Evolutionary conservation across 1,140 invertebrate genomes (phyloP), one percentile per base, ranked within the genome.

Genomic region (Lucilia cuprina): DNA sequence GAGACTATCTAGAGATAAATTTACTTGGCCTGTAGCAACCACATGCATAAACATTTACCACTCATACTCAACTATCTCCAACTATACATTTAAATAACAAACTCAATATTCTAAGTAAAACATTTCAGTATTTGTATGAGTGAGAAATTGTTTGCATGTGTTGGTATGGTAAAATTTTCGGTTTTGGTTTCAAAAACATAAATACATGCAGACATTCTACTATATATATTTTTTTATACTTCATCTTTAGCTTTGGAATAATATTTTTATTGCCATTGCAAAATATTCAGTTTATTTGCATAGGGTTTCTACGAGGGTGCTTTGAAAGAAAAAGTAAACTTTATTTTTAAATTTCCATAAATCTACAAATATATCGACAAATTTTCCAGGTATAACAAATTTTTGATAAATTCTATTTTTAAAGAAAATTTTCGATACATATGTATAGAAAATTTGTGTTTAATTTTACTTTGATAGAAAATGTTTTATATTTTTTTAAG

Each of bases 191-290:
- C 5, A 70, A 70, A 70, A 19, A 21, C 17, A 70, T 70, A 70
- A 70, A 70, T 70, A 70, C 60, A 70, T 70, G 60, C 60, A 70
- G 60, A 70, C 60, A 70, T 60, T 5, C 19, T 5, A 21, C 5
- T 70, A 7, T 70, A 10, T 60, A 10, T 14, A 3, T 60, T 14
- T 30, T 30, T 30, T 30, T 30, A 30, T 30, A 2, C 25, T 30
- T 30, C 25, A 30, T 30, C 25, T 30, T 60, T 60, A 60, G 50
- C 17, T 60, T 70, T 70, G 17, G n/a, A 70, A 70, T 19, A 70
- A 70, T 55, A 55, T 70, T 70, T 70, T 70, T 21, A 70, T 70
- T 70, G 19, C 60, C 60, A 70, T 70, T 70, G 60, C n/a, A 70
- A 70, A 70, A 70, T 17, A 70, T 70, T 70, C 60, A 21, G 7